phyloP scores from a whole-genome alignment of 2,797 vertebrate genomes.

The Trachops cirrhosus region DNA sequence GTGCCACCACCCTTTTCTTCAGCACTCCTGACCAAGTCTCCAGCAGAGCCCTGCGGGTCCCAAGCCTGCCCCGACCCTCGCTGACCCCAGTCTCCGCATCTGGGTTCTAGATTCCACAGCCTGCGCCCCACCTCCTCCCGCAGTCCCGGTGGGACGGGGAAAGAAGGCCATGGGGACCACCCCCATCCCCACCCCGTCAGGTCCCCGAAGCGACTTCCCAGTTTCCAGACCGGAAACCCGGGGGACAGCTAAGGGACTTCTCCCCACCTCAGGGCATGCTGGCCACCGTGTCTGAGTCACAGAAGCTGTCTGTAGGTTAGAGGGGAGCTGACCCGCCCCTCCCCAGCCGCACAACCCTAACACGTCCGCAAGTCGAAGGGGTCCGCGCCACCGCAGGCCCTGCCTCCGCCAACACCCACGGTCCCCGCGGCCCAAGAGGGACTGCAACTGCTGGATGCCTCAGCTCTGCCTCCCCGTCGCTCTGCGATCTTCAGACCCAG shows the following conservation, averaged over 20 bases:
- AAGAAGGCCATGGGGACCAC: neutral
- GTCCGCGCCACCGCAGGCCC: accelerated
- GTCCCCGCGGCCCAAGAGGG: neutral
- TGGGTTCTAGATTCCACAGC: no score
- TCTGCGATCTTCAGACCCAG: neutral
- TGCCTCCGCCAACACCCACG: neutral
- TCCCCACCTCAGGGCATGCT: neutral
- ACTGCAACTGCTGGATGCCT: no score
- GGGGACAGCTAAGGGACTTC: neutral
- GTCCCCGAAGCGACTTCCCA: neutral
- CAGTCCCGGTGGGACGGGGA: neutral
- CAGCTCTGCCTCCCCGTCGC: accelerated
- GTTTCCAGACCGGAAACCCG: neutral
- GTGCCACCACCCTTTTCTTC: neutral
- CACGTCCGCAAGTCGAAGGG: neutral
- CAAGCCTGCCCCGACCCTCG: accelerated
- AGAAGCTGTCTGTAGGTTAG: neutral
- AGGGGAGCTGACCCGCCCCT: neutral
- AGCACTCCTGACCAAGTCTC: neutral
- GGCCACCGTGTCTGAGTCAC: neutral
- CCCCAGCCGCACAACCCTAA: neutral
- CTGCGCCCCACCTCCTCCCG: neutral
- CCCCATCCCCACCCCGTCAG: no score
- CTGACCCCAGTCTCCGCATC: neutral
- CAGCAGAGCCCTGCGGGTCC: neutral